Evolutionary conservation across 2,113 vertebrate genomes (phyloP).

Genomic region (Saguinus midas): DNA sequence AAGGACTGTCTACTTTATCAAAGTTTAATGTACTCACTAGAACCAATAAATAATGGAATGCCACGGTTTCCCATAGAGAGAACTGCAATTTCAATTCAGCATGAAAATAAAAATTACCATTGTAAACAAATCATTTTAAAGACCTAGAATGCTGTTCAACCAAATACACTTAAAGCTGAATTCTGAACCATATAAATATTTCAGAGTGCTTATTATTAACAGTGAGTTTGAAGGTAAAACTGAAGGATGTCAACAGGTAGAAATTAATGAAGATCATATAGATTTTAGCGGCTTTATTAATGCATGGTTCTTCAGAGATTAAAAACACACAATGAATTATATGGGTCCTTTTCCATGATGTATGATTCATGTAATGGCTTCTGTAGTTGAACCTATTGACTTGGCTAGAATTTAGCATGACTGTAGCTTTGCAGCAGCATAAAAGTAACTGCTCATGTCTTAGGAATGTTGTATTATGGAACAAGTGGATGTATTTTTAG

Average conservation of each 20-base stretch:
- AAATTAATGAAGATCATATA: slow-evolving; percentile 64
- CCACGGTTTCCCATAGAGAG: slow-evolving; percentile 1
- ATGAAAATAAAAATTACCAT: slow-evolving; percentile 68
- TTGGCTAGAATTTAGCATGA: slow-evolving; percentile 27
- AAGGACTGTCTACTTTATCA: neutral
- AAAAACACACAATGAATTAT: neutral
- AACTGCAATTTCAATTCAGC: slow-evolving; percentile 50
- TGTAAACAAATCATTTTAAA: slow-evolving; percentile 57
- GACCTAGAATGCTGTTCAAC: slow-evolving; percentile 54
- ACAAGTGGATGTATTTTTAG: slow-evolving; percentile 47
- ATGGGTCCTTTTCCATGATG: slow-evolving; percentile 3
- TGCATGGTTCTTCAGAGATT: neutral
- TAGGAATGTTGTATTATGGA: slow-evolving; percentile 23
- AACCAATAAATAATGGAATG: slow-evolving; percentile 61
- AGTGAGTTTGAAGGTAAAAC: slow-evolving; percentile 26
- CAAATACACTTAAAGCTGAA: slow-evolving; percentile 42
- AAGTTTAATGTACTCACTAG: neutral
- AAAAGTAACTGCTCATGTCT: slow-evolving; percentile 31
- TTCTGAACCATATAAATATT: slow-evolving; percentile 58
- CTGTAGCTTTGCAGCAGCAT: neutral
- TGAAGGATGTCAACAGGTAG: neutral
- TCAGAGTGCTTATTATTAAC: slow-evolving; percentile 58
- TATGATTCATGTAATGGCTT: slow-evolving; percentile 39
- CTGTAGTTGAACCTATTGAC: neutral
- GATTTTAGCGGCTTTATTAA: slow-evolving; percentile 66